Conservation (phyloP, 2,888 invertebrate species). For the Podotricha telesiphe region DNA sequence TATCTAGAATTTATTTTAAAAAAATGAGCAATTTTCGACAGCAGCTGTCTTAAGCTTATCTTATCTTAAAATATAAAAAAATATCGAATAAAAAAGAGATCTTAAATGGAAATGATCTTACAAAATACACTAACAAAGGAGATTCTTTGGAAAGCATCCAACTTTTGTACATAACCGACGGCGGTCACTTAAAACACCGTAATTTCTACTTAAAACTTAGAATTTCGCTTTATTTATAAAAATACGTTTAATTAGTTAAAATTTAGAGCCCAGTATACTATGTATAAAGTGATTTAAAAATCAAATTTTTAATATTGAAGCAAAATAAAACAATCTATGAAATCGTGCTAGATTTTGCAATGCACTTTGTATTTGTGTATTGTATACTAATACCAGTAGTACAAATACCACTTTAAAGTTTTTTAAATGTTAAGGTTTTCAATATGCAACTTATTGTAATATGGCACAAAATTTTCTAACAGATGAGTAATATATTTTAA, state of each 20-base stretch:
- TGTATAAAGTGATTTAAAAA: no score
- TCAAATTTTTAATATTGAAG: no score
- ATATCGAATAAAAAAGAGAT: constrained; percentile 65
- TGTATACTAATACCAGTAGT: no score
- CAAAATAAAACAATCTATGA: no score
- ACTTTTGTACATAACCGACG: constrained; percentile 61
- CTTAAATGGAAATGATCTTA: constrained; percentile 69
- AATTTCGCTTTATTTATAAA: neutral
- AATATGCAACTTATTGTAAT: neutral
- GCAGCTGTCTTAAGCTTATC: constrained; percentile 59
- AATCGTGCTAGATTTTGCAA: no score
- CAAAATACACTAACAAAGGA: constrained; percentile 60
- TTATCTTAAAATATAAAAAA: constrained; percentile 48
- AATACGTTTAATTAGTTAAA: constrained; percentile 1
- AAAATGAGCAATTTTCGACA: constrained; percentile 58
- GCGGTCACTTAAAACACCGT: neutral
- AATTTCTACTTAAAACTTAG: neutral
- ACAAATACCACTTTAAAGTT: no score
- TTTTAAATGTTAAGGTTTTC: neutral
- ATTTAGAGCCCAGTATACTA: no score
- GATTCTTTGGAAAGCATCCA: constrained; percentile 82
- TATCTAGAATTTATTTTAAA: constrained; percentile 47
- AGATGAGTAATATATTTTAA: no score
- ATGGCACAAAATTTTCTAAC: neutral
- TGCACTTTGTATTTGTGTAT: no score